Conservation (phyloP, 2,113 vertebrate species). For the Semnornis frantzii region DNA sequence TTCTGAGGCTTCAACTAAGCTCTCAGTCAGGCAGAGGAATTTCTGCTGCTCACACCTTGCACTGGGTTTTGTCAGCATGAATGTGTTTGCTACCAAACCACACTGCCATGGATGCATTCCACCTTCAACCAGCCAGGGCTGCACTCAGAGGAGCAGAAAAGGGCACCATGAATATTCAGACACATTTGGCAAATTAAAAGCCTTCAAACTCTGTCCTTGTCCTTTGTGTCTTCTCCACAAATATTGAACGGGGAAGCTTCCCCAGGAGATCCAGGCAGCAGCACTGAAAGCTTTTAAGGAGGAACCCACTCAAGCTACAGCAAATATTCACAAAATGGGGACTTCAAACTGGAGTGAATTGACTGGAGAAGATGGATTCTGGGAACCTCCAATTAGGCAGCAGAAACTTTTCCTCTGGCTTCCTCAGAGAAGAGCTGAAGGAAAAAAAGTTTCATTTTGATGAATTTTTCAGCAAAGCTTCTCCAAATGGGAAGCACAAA, state of each 20-base stretch:
- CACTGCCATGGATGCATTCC: not conserved
- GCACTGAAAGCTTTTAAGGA: not conserved
- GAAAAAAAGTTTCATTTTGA: constrained; percentile 28
- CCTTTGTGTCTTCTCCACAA: constrained; percentile 26
- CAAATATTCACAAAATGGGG: not conserved
- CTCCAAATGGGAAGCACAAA: constrained; percentile 16
- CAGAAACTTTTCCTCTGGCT: not conserved
- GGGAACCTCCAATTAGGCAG: constrained; percentile 34
- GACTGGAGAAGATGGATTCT: not conserved
- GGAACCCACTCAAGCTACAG: not conserved
- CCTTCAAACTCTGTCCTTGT: constrained; percentile 26
- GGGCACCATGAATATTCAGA: constrained; percentile 8
- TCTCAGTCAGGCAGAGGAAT: not conserved
- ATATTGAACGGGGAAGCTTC: constrained; percentile 14
- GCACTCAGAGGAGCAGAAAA: not conserved
- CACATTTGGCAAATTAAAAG: not conserved
- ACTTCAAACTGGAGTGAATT: not conserved
- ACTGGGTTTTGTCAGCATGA: not conserved
- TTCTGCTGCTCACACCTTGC: not conserved
- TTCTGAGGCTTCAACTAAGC: not conserved
- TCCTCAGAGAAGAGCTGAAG: not conserved
- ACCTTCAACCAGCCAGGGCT: not conserved
- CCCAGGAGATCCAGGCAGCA: not conserved
- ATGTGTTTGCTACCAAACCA: not conserved
- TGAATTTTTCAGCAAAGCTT: constrained; percentile 35